Evolutionary conservation across 2,797 vertebrate genomes (phyloP), one percentile per base, ranked within the genome.

Genomic region (Cirrhinus molitorella): DNA sequence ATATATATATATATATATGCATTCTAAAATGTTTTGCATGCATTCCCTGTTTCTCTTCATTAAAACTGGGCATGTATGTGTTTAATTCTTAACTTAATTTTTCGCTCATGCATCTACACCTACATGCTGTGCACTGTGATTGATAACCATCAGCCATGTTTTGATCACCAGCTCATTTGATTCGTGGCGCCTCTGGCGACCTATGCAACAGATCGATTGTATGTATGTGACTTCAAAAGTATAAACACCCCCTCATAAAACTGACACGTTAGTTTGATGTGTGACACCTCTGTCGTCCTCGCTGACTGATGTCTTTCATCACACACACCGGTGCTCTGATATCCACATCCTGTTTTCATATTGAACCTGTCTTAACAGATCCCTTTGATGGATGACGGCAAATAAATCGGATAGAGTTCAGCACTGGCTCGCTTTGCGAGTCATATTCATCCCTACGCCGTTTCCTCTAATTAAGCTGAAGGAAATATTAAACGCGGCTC

Each of bases 291-390:
- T 83, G 72, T 76, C 78, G 12, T 71, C 49, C 31, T 61, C 40
- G 1, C 66, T 83, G 83, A 85, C 80, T 85, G 83, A 87, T 84
- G 81, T 51, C 71, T 87, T 88, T 85, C 83, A 87, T 85, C 73
- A 49, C 78, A 79, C 43, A 13, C 14, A 19, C 11, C 59, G 23
- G 43, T 28, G 66, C 59, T 57, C 13, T 83, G 81, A 66, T 74
- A 79, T 76, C 77, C 70, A 76, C 71, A 80, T 79, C 70, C 80
- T 81, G 77, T 84, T 85, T 81, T 83, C 67, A 81, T 85, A 49
- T 79, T 74, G 65, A 72, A 65, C 71, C 67, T 77, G 85, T 76
- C 76, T 77, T 77, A 85, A 76, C 81, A 47, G 40, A 65, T 70
- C 71, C 37, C 68, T 78, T 53, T 87, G 86, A 85, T 79, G 84